These are phyloP conservation scores for Pelusios castaneus DNA, from an alignment of 2,113 vertebrate genomes.

Conservation along the genomic window DNA sequence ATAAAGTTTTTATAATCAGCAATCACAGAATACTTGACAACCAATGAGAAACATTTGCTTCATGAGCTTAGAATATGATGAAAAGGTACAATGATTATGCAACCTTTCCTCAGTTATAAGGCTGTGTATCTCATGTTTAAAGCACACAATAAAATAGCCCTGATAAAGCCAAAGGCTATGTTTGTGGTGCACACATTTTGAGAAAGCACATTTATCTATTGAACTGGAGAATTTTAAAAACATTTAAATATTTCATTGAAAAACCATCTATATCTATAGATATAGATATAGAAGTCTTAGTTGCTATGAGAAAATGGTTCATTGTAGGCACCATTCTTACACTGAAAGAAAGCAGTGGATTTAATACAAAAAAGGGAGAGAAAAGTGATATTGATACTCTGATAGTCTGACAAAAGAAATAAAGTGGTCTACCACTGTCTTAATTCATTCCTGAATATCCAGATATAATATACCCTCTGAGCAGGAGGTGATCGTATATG, in stretches of 20 bases:
- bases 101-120: neutral
- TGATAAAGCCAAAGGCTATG: neutral
- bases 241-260: neutral
- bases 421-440: neutral
- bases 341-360: neutral
- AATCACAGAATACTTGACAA: neutral
- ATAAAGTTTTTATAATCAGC: conserved; percentile 4
- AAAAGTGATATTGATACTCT: neutral
- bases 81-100: conserved; percentile 4
- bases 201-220: neutral
- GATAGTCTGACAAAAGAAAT: neutral
- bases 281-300: neutral
- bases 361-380: neutral
- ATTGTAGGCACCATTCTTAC: neutral
- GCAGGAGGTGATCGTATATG: neutral
- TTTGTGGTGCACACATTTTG: neutral
- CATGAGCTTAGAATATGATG: neutral
- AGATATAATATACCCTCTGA: neutral
- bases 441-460: neutral
- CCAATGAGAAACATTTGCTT: neutral
- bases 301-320: neutral
- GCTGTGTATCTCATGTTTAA: neutral
- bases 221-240: neutral
- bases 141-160: neutral
- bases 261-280: neutral